phyloP scores from a whole-genome alignment of 2,797 vertebrate genomes.

The Ficedula albicollis region DNA sequence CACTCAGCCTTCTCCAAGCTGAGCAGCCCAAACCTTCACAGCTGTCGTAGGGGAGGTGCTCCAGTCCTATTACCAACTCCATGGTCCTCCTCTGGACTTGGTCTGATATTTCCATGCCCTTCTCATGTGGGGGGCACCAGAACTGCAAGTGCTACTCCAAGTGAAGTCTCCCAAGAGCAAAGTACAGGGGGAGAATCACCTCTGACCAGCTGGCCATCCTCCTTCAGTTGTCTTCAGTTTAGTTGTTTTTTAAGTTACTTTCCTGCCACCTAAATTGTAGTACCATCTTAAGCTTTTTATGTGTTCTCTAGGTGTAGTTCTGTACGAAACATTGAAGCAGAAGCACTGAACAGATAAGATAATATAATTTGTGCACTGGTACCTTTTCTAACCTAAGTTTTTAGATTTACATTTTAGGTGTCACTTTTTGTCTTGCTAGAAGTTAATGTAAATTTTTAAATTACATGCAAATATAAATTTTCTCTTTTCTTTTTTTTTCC shows the following conservation, averaged over 20 bases:
- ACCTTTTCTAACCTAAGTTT: not conserved
- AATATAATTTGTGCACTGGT: not conserved
- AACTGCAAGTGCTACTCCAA: not conserved
- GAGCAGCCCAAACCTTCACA: not conserved
- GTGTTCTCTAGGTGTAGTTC: not conserved
- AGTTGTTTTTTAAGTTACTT: not conserved
- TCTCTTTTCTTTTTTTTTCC: not conserved
- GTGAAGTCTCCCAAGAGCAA: not conserved
- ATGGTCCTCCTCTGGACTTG: not conserved
- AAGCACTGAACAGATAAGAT: not conserved
- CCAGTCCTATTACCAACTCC: not conserved
- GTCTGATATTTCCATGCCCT: not conserved
- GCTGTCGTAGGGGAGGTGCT: rapidly evolving
- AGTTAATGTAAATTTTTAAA: not conserved
- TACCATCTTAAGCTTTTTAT: not conserved
- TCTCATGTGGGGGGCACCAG: rapidly evolving
- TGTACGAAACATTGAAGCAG: not conserved
- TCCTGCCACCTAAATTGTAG: not conserved
- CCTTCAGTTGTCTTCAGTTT: not conserved
- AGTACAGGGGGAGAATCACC: not conserved
- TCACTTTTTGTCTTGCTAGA: not conserved
- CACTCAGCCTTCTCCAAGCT: not conserved
- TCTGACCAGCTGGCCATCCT: not conserved
- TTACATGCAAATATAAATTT: not conserved
- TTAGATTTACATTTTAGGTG: not conserved